phyloP scores from a whole-genome alignment of 2,888 invertebrate species.

The Sphinx pinastri region DNA sequence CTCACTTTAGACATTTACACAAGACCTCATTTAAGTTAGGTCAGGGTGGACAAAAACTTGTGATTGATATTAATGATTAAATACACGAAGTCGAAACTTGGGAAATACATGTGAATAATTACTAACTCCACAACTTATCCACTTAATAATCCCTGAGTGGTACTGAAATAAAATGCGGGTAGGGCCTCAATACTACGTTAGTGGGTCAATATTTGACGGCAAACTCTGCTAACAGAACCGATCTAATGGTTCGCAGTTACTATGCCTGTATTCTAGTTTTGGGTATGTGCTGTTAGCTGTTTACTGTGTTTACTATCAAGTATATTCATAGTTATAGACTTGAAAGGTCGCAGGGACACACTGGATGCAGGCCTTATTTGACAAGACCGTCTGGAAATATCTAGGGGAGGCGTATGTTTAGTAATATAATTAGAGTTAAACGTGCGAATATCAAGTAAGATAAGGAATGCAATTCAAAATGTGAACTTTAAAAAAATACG shows the following conservation, averaged over 20 bases:
- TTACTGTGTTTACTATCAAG: too few relatives aligned
- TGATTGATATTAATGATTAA: neutral
- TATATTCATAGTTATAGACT: too few relatives aligned
- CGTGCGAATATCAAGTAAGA: too few relatives aligned
- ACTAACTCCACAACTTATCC: constrained; percentile 12
- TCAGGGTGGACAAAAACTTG: neutral
- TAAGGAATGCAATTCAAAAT: too few relatives aligned
- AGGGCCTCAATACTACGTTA: constrained; percentile 27
- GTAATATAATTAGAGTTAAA: too few relatives aligned
- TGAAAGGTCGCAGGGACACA: too few relatives aligned
- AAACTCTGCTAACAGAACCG: constrained; percentile 30
- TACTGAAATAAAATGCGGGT: constrained; percentile 20
- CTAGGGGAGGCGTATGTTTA: too few relatives aligned
- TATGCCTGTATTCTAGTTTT: neutral
- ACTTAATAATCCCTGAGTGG: constrained; percentile 10
- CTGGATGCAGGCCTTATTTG: too few relatives aligned
- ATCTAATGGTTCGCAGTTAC: constrained; percentile 27
- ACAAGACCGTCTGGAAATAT: too few relatives aligned
- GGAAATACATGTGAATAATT: constrained; percentile 7
- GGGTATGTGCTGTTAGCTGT: neutral
- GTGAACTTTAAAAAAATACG: too few relatives aligned
- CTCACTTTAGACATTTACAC: neutral
- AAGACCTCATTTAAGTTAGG: too few relatives aligned
- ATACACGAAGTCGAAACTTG: neutral
- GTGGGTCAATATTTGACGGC: constrained; percentile 29